Evolutionary conservation across 2,113 vertebrate genomes (phyloP).

Genomic region (Cyanoramphus novaezelandiae): DNA sequence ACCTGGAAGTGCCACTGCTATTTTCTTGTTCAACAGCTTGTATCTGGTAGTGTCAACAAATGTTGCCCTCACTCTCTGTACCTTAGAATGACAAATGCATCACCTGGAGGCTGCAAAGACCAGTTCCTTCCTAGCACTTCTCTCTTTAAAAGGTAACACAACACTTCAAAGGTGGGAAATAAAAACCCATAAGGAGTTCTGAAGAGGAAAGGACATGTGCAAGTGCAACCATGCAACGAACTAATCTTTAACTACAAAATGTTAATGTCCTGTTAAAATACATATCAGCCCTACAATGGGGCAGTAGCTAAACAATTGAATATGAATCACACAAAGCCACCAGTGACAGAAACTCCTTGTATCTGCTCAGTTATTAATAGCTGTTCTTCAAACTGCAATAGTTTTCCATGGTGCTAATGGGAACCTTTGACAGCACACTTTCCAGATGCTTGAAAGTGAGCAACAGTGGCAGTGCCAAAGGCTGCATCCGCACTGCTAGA

Average conservation of each 20-base stretch:
- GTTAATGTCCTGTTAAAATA: neutral
- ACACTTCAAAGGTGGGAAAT: neutral
- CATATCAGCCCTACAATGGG: neutral
- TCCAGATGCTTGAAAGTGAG: fast-evolving
- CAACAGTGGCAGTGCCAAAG: neutral
- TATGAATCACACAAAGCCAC: neutral
- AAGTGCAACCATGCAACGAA: neutral
- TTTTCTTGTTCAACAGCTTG: neutral
- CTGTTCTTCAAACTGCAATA: neutral
- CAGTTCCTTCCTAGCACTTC: neutral
- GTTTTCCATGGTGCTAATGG: neutral
- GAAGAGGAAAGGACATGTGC: neutral
- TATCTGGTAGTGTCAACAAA: neutral
- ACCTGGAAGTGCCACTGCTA: neutral
- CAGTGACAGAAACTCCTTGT: neutral
- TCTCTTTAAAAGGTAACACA: neutral
- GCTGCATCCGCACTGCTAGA: neutral
- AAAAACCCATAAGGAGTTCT: neutral
- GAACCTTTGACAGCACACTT: neutral
- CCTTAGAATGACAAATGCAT: neutral
- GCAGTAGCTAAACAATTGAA: neutral
- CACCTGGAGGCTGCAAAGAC: neutral
- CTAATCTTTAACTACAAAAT: neutral
- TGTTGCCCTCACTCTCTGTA: neutral
- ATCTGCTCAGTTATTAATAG: neutral